Evolutionary conservation across 1,140 invertebrate species (phyloP), one percentile per base, ranked within the genome.

Genomic region (Pristionchus pacificus): DNA sequence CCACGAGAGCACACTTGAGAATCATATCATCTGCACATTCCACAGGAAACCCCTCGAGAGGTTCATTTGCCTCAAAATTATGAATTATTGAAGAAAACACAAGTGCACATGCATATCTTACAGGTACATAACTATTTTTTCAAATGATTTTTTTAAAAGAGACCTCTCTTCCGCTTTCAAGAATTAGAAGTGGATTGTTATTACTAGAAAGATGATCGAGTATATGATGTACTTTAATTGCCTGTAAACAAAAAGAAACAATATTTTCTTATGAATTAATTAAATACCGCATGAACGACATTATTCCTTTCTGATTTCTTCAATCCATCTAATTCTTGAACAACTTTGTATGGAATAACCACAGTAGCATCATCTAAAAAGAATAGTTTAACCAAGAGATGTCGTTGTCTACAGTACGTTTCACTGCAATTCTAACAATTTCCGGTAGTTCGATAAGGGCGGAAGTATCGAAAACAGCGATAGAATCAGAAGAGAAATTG

Each of bases 401-500:
- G 6, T 32, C 1, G 31, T 25, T 0, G 33, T 6, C n/a, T 33
- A 25, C 31, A 25, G 24, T 25, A 68, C 49, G 58, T 31, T 68
- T 25, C 2, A 68, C 58, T 6, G 65, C 57, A 57, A 15, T 3
- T 58, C 59, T 30, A 0, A 66, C 28, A 14, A 33, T 31, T 24
- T 32, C 19, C 15, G 66, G 57, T 13, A 60, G 1, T 68, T 60
- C 30, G 2, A 68, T 10, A 19, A 68, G 30, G 33, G 66, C 66
- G 19, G 55, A 68, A 2, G 66, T 68, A 57, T 68, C 66, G 24
- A 68, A 68, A 32, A 68, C 60, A 15, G 66, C 49, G 60, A 55
- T 59, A 14, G 38, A 38, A 29, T n/a, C 28, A 58, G 57, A 66
- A 6, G n/a, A 29, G 14, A 68, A 19, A 10, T 49, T 6, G 6